Evolutionary conservation across 2,888 invertebrate species (phyloP), one percentile per base, ranked within the genome.

Genomic region (Mesorhabditis belari): DNA sequence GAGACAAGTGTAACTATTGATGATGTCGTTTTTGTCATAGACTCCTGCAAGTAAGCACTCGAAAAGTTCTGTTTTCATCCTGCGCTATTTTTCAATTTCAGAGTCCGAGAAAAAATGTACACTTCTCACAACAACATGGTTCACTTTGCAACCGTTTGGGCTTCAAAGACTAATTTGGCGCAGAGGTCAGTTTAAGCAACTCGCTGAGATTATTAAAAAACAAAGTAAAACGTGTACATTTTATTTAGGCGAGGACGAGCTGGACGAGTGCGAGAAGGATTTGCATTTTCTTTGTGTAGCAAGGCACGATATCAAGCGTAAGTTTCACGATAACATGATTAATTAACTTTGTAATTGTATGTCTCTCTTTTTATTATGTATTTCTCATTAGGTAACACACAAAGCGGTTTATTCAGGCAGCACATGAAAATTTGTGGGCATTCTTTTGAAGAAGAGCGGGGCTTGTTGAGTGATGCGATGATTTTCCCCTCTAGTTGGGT

Each of bases 121-220:
- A 95, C 95, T 0, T 92, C 94, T 0, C 94, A 95, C 82, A 98
- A 96, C 83, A 96, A 98, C 82, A 91, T 98, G 89, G 95, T 95
- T 0, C 93, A 93, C 77, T 96, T 95, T 81, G 94, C 94, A 0
- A 95, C 95, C 0, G 93, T 85, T n/a, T 85, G 85, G 85, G 94
- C 94, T 25, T 64, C 70, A 3, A 59, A 60, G 81, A 92, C 94
- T 0, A 96, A 95, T 83, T 83, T 96, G 64, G 92, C 93, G 82
- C 98, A 98, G 85, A 85, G 94, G 12, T 21, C 19, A n/a, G 44
- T 17, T n/a, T 35, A 17, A 17, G 12, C n/a, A 17, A 9, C n/a
- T 35, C 44, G 12, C n/a, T 35, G n/a, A n/a, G n/a, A n/a, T n/a
- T n/a, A n/a, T n/a, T n/a, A n/a, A n/a, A n/a, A n/a, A n/a, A n/a